phyloP scores from a whole-genome alignment of 1,140 invertebrate species.

The Vanessa tameamea region DNA sequence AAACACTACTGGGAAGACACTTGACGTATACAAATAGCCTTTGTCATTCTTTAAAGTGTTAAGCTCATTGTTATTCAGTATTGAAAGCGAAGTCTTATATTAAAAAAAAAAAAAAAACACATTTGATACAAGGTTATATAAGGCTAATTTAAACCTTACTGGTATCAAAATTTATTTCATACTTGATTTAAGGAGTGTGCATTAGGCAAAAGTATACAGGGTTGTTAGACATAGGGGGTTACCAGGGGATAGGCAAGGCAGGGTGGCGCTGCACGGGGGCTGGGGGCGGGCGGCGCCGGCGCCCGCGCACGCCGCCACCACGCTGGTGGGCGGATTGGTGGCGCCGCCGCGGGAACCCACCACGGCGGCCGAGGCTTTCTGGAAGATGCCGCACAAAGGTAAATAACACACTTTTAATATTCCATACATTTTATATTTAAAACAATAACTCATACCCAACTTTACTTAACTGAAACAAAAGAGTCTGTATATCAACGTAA shows the following conservation, averaged over 20 bases:
- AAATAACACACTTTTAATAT: slow-evolving; percentile 28
- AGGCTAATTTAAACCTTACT: too few species aligned
- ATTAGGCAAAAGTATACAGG: slow-evolving; percentile 4
- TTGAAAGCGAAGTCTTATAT: too few species aligned
- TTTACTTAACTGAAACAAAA: too few species aligned
- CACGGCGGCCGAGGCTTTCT: slow-evolving; percentile 84
- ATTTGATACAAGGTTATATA: too few species aligned
- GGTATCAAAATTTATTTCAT: too few species aligned
- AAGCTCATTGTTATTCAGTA: too few species aligned
- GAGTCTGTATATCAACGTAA: too few species aligned
- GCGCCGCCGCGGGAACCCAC: slow-evolving; percentile 81
- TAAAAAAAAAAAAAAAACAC: too few species aligned
- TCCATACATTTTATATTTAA: background rate
- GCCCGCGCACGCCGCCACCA: slow-evolving; percentile 81
- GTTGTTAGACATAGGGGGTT: slow-evolving; percentile 14
- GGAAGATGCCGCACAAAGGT: slow-evolving; percentile 88
- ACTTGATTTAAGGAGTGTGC: background rate
- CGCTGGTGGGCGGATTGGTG: slow-evolving; percentile 79
- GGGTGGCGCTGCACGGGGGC: slow-evolving; percentile 71
- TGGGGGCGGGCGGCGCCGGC: slow-evolving; percentile 75
- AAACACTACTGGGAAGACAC: background rate
- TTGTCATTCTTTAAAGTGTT: too few species aligned
- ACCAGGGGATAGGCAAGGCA: slow-evolving; percentile 43
- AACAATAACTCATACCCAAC: too few species aligned
- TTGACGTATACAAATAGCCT: background rate